A percentile compares a stretch with the other conserved stretches of the same genome.
phyloP scores from a whole-genome alignment of 2,113 vertebrate species.

The Bubo blakistoni region DNA sequence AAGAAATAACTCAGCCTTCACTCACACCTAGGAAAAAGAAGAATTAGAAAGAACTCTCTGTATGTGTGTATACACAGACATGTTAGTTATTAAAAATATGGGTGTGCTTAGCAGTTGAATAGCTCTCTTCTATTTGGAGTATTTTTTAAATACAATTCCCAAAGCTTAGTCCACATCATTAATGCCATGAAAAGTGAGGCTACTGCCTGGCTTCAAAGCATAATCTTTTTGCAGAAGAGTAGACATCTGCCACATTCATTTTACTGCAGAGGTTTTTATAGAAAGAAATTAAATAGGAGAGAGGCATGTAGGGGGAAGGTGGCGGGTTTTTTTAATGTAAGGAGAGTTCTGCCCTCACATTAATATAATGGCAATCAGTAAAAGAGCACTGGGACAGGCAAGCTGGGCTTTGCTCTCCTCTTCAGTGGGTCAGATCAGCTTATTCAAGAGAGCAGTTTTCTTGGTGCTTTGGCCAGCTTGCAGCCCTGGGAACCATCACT shows the following conservation, averaged over 20 bases:
- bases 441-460: neutral
- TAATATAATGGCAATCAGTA: neutral
- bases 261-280: slow-evolving; percentile 32
- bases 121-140: slow-evolving; percentile 24
- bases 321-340: neutral
- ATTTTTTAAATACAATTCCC: slow-evolving; percentile 45
- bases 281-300: slow-evolving; percentile 42
- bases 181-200: slow-evolving; percentile 16
- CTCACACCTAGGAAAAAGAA: neutral
- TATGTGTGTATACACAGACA: neutral
- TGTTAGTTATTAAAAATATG: slow-evolving; percentile 1
- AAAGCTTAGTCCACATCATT: slow-evolving; percentile 39
- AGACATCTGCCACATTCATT: slow-evolving; percentile 15
- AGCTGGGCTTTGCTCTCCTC: neutral
- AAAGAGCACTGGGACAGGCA: neutral
- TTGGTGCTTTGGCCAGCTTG: neutral
- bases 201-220: slow-evolving; percentile 38
- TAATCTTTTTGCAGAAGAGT: slow-evolving; percentile 40
- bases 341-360: neutral
- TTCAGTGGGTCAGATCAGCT: neutral
- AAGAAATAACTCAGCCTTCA: neutral
- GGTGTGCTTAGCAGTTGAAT: slow-evolving; percentile 25
- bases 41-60: neutral
- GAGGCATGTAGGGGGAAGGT: neutral
- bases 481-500: neutral